These are phyloP conservation scores for Sterna hirundo DNA, from an alignment of 2,113 vertebrate genomes.

Conservation along the genomic window DNA sequence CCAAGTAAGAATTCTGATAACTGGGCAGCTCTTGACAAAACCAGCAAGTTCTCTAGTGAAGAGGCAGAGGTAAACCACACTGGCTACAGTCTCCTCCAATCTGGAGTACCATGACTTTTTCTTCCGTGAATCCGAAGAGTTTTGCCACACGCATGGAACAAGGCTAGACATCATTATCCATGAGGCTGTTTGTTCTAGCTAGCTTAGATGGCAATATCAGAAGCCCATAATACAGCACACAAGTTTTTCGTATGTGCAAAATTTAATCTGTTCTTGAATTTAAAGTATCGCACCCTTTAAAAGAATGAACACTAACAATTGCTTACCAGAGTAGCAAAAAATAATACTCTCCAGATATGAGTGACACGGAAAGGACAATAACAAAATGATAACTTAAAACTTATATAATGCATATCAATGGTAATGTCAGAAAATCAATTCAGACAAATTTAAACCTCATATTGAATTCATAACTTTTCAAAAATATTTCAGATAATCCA, in stretches of 20 bases:
- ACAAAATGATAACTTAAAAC: not conserved
- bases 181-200: not conserved
- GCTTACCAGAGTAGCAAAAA: not conserved
- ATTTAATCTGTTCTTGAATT: not conserved
- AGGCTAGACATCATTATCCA: not conserved
- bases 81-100: not conserved
- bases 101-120: not conserved
- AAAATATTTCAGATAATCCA: not conserved
- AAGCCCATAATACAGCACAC: not conserved
- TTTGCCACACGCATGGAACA: fast-evolving
- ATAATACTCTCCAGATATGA: not conserved
- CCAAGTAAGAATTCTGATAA: not conserved
- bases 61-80: not conserved
- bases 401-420: not conserved
- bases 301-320: not conserved
- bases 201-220: not conserved
- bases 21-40: not conserved
- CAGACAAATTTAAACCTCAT: not conserved
- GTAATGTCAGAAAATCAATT: constrained; percentile 5
- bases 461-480: not conserved
- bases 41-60: not conserved
- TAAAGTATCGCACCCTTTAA: not conserved
- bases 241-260: not conserved
- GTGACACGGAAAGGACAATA: not conserved
- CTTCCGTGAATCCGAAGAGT: not conserved